Evolutionary conservation across 2,797 vertebrate genomes (phyloP).

Genomic region (Halcyon smyrnensis): DNA sequence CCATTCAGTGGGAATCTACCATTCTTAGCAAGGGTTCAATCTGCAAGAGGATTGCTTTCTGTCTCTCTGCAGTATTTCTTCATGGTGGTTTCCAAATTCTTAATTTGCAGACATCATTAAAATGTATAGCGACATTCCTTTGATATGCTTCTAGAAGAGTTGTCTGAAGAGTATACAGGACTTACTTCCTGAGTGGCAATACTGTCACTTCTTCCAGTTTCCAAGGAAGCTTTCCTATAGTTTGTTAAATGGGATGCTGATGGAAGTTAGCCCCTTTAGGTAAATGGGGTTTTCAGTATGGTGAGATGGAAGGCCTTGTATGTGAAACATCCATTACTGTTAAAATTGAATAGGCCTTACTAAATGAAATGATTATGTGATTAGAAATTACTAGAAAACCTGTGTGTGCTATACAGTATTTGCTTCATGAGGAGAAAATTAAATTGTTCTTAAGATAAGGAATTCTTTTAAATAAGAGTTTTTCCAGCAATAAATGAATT

Average conservation of each 20-base stretch:
- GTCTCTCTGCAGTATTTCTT: neutral
- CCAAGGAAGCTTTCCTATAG: neutral
- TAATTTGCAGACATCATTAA: neutral
- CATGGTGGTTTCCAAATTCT: neutral
- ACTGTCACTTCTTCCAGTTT: neutral
- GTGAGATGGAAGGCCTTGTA: neutral
- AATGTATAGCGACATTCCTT: neutral
- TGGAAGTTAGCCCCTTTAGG: neutral
- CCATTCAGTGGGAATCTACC: neutral
- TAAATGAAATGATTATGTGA: rapidly evolving
- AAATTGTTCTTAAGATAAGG: neutral
- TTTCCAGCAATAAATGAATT: neutral
- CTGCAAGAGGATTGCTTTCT: neutral
- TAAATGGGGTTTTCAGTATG: neutral
- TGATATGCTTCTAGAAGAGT: neutral
- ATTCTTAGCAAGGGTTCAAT: rapidly evolving
- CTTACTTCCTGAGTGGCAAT: neutral
- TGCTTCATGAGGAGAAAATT: neutral
- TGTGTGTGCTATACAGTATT: neutral
- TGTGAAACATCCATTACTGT: neutral
- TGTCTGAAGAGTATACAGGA: neutral
- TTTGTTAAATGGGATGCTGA: neutral
- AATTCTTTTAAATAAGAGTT: neutral
- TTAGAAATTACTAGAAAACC: neutral
- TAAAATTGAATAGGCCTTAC: neutral